Conservation (phyloP, 2,888 invertebrate species). For the Strigamia transsilvanica region DNA sequence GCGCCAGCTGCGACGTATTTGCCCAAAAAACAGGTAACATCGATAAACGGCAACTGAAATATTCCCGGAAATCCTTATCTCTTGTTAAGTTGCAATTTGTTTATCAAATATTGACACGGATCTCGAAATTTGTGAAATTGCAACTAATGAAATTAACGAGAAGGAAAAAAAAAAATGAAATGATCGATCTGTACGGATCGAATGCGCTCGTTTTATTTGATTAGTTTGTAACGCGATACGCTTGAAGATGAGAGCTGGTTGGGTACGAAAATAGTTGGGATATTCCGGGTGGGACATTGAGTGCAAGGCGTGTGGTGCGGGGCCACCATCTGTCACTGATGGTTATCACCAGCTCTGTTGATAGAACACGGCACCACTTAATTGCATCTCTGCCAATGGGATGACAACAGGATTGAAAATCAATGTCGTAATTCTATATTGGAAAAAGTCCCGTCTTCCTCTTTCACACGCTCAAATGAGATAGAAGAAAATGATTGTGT, state of each 20-base stretch:
- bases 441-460: constrained; percentile 21
- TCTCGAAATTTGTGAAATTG: background rate
- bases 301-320: background rate
- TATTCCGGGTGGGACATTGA: background rate
- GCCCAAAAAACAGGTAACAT: constrained; percentile 22
- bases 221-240: background rate
- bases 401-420: constrained; percentile 46
- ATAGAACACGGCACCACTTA: constrained; percentile 49
- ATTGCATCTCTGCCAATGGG: constrained; percentile 38
- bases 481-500: constrained; percentile 32
- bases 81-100: background rate
- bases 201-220: background rate
- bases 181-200: background rate
- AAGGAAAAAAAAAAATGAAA: background rate
- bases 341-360: constrained; percentile 42
- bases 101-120: constrained; percentile 21
- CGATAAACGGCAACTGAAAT: background rate
- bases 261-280: background rate
- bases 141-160: background rate
- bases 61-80: background rate
- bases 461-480: constrained; percentile 34
- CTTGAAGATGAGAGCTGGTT: background rate
- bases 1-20: background rate
- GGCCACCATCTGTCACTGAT: constrained; percentile 44
- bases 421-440: constrained; percentile 46